phyloP scores from a whole-genome alignment of 2,888 invertebrate genomes.

The Spialia ferax region DNA sequence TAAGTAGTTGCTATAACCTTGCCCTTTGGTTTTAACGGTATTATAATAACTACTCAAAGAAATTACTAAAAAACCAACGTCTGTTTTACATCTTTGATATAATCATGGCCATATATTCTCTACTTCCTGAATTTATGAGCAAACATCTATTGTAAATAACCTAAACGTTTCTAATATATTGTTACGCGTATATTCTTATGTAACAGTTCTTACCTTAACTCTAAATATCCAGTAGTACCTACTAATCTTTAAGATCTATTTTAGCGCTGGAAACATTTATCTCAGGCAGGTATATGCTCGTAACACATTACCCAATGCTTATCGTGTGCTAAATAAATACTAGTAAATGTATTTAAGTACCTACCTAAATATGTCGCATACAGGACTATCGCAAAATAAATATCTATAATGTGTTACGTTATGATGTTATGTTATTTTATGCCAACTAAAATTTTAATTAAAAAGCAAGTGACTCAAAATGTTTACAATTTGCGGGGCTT shows the following conservation, averaged over 20 bases:
- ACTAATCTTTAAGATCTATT: conserved; percentile 21
- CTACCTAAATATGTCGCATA: conserved; percentile 8
- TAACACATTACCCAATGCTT: conserved; percentile 35
- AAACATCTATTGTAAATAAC: neutral
- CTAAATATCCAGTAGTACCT: conserved; percentile 10
- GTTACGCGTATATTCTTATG: conserved; percentile 7
- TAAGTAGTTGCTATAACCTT: conserved; percentile 26
- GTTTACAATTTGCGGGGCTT: too few relatives aligned
- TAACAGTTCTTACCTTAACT: conserved; percentile 13
- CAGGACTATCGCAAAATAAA: conserved; percentile 24
- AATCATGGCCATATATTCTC: neutral
- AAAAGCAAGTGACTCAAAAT: neutral
- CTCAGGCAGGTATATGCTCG: too few relatives aligned
- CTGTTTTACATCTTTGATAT: neutral
- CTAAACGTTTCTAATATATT: neutral
- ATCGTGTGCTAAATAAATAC: conserved; percentile 33
- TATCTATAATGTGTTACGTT: too few relatives aligned
- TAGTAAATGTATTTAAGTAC: too few relatives aligned
- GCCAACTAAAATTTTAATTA: conserved; percentile 4
- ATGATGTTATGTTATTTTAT: conserved; percentile 16
- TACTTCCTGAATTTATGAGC: neutral
- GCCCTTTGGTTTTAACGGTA: conserved; percentile 30
- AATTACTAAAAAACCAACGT: conserved; percentile 20
- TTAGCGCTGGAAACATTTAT: conserved; percentile 30
- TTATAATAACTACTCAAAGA: conserved; percentile 11